These are phyloP conservation scores for Erebia aethiops DNA, from an alignment of 2,888 invertebrate species.

Conservation along the genomic window DNA sequence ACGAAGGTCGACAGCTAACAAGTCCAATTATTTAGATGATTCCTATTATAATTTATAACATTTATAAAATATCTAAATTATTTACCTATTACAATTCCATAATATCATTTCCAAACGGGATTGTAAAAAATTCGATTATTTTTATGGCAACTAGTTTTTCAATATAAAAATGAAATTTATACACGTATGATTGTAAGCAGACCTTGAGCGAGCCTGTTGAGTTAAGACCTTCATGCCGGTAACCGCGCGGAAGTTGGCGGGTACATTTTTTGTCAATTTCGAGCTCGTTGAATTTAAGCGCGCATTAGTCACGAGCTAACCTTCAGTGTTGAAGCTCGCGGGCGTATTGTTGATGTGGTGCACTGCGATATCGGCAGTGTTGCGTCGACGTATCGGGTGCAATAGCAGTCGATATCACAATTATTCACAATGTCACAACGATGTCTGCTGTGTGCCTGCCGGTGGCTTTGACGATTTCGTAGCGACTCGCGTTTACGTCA, in stretches of 20 bases:
- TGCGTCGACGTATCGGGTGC: slow-evolving; percentile 56
- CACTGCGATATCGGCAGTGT: slow-evolving; percentile 61
- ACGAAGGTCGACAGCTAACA: slow-evolving; percentile 73
- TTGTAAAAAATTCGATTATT: slow-evolving; percentile 64
- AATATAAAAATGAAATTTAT: slow-evolving; percentile 75
- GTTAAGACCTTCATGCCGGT: slow-evolving; percentile 81
- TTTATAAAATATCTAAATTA: slow-evolving; percentile 66
- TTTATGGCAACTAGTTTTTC: slow-evolving; percentile 65
- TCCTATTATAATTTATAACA: slow-evolving; percentile 61
- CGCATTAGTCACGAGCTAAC: slow-evolving; percentile 77
- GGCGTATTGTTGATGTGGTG: slow-evolving; percentile 65
- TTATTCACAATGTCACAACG: slow-evolving; percentile 79
- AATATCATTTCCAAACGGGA: slow-evolving; percentile 60
- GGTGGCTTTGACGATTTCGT: slow-evolving; percentile 36
- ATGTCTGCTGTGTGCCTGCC: slow-evolving; percentile 63
- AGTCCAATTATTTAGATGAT: slow-evolving; percentile 75
- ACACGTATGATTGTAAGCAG: slow-evolving; percentile 79
- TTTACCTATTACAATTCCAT: slow-evolving; percentile 61
- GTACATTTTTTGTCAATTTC: slow-evolving; percentile 78
- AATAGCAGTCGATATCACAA: slow-evolving; percentile 77
- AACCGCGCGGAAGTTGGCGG: slow-evolving; percentile 81
- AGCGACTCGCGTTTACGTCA: slow-evolving; percentile 41
- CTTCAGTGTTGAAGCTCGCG: slow-evolving; percentile 64
- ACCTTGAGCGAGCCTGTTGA: slow-evolving; percentile 78
- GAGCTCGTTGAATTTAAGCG: slow-evolving; percentile 75